Percentiles rank a stretch among this genome's conserved stretches.
These are phyloP conservation scores for Macroglossus sobrinus DNA, from an alignment of 2,113 vertebrate genomes.

Conservation along the genomic window DNA sequence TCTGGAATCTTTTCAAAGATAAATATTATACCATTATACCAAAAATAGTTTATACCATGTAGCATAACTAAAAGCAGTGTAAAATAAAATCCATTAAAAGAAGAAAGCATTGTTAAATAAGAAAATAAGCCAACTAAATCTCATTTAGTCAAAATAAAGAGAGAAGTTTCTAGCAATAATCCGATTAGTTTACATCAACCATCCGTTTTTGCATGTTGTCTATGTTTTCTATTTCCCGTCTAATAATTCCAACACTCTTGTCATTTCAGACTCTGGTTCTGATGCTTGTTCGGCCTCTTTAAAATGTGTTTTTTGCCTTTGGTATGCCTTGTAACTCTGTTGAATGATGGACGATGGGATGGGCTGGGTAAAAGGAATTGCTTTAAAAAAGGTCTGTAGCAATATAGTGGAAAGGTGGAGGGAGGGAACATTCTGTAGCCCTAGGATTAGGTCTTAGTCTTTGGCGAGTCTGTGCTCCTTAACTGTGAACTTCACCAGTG, in stretches of 20 bases:
- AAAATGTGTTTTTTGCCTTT: not conserved
- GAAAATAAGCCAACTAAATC: not conserved
- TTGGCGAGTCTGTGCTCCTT: not conserved
- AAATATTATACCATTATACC: not conserved
- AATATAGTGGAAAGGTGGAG: not conserved
- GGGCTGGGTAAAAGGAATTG: not conserved
- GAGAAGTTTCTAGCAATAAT: constrained; percentile 2
- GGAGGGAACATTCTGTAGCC: not conserved
- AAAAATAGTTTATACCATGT: not conserved
- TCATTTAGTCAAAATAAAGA: not conserved
- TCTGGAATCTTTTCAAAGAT: not conserved
- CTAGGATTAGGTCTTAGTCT: not conserved
- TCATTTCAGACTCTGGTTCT: not conserved
- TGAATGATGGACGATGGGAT: not conserved
- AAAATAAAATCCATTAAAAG: constrained; percentile 7
- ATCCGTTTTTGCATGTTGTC: not conserved
- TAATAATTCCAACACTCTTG: not conserved
- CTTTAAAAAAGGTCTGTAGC: not conserved
- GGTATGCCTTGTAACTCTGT: not conserved
- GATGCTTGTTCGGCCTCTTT: not conserved
- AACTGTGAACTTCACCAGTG: not conserved
- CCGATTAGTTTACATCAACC: not conserved
- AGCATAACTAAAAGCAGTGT: not conserved
- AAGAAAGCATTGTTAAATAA: not conserved
- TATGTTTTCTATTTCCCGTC: not conserved